Conservation (phyloP, 2,113 vertebrate genomes). For the Cyanocitta stelleri region DNA sequence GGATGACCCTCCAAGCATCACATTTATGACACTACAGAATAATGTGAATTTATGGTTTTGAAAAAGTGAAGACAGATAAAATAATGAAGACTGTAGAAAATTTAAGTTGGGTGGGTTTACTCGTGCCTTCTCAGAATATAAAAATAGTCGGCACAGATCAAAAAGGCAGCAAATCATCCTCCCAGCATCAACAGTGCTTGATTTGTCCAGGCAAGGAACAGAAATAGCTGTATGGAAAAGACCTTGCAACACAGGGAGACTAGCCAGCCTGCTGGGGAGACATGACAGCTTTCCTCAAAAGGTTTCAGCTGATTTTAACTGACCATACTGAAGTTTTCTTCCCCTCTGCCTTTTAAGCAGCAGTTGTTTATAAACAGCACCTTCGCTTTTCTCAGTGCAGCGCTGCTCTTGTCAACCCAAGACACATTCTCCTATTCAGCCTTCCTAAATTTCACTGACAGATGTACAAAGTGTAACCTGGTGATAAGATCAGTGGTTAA, state of each 20-base stretch:
- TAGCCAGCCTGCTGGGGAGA: neutral
- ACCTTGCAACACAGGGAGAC: neutral
- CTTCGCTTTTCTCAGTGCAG: neutral
- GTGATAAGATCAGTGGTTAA: slow-evolving; percentile 5
- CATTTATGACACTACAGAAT: neutral
- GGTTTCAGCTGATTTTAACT: neutral
- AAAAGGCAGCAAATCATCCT: neutral
- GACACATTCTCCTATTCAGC: neutral
- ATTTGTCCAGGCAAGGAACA: neutral
- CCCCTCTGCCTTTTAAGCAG: neutral
- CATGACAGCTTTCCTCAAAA: neutral
- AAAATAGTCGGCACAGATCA: neutral
- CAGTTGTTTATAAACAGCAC: neutral
- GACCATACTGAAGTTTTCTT: neutral
- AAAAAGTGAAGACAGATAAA: neutral
- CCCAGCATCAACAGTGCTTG: rapidly evolving
- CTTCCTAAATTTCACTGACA: neutral
- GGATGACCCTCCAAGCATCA: neutral
- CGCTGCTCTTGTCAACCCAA: neutral
- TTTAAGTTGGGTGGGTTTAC: neutral
- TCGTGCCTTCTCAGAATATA: neutral
- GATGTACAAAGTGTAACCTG: neutral
- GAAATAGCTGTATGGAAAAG: neutral
- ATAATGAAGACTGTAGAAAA: neutral
- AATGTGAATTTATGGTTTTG: neutral